Base-by-base conservation (phyloP, 2,888 invertebrate genomes). In the Drosophila incognita region DNA sequence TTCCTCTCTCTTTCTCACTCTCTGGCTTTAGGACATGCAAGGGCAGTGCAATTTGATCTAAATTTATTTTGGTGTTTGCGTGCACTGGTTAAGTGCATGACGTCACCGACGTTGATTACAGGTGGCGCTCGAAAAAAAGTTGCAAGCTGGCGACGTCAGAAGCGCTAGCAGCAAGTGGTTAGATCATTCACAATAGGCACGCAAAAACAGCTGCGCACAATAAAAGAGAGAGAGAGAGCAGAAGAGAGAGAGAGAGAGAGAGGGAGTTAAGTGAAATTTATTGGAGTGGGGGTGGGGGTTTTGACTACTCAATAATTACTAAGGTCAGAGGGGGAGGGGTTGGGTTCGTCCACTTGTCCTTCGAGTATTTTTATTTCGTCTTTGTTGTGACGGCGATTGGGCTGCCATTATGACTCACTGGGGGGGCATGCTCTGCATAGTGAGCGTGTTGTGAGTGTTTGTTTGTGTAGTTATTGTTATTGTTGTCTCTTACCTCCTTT, bases 401-500 rank as follows among this genome's bases (percentile, higher is more conserved):
- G 29, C 73, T 69, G 61, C 46, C 58, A 53, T 38, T 67, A 86
- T 86, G 90, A 86, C 81, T 86, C 85, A 86, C 82, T 67, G 49
- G 56, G 42, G 46, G 57, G 38, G 24, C 46, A 46, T 15, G 46
- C 40, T 33, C 36, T 54, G 46, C 46, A 46, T 24, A 46, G 46
- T 24, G 15, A 15, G 27, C 53, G 27, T 40, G 31, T 46, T 62
- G 51, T 38, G 6, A 29, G 27, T n/a, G 36, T 1, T 27, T 27
- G 52, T 51, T 35, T 46, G 35, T 27, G 38, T 36, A 36, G 38
- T 56, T 65, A 38, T 67, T 36, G 13, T 46, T 38, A 36, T 74
- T 54, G 21, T 54, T 62, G 48, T 52, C 29, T 69, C 76, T 73
- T 76, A 87, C 87, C 95, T 98, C 98, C 97, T 97, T 98, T 97